These are phyloP conservation scores for Parnassius glacialis DNA, from an alignment of 2,888 invertebrate species.

Conservation along the genomic window DNA sequence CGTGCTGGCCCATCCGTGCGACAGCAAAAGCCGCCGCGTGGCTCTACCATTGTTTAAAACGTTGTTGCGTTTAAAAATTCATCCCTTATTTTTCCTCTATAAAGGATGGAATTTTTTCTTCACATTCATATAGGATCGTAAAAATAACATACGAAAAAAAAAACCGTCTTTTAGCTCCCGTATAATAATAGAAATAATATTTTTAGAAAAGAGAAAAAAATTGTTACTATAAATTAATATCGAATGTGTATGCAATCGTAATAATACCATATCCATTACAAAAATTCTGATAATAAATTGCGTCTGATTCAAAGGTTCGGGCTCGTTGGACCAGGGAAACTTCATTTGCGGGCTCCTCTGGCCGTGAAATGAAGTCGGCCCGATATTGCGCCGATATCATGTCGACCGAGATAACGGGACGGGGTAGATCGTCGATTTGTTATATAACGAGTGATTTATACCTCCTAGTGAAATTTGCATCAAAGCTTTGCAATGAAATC, in stretches of 20 bases:
- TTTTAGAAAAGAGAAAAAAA: too few species aligned
- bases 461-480: slow-evolving; percentile 11
- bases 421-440: slow-evolving; percentile 37
- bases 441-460: slow-evolving; percentile 16
- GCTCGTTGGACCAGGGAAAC: slow-evolving; percentile 72
- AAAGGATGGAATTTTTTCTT: too few species aligned
- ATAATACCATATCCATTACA: slow-evolving; percentile 43
- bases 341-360: slow-evolving; percentile 78
- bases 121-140: too few species aligned
- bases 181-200: too few species aligned
- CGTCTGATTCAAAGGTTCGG: slow-evolving; percentile 36
- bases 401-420: slow-evolving; percentile 41
- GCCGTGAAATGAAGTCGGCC: slow-evolving; percentile 79
- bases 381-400: slow-evolving; percentile 58
- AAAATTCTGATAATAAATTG: slow-evolving; percentile 25
- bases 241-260: neutral
- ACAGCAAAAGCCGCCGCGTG: too few species aligned
- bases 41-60: too few species aligned
- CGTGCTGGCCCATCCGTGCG: too few species aligned
- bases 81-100: too few species aligned
- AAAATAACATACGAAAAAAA: too few species aligned
- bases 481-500: neutral
- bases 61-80: too few species aligned
- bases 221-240: neutral
- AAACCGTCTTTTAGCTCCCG: too few species aligned